phyloP scores from a whole-genome alignment of 2,113 vertebrate species.

The Uria aalge region DNA sequence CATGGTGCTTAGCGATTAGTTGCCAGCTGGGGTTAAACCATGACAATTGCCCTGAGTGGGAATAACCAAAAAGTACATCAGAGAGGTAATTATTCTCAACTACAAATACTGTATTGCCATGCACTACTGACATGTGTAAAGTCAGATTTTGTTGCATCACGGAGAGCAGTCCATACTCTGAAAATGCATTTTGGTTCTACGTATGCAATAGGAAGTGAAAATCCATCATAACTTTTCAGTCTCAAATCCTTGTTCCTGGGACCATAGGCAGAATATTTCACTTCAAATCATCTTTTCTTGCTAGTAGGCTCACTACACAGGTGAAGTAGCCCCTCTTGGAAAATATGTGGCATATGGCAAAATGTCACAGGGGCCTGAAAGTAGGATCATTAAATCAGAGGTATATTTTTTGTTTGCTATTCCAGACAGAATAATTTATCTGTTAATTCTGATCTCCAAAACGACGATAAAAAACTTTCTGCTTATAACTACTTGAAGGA shows the following conservation, averaged over 20 bases:
- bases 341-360: background rate
- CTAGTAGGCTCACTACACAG: background rate
- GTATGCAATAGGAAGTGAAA: background rate
- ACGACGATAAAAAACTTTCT: background rate
- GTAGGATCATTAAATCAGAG: background rate
- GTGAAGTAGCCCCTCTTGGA: background rate
- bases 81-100: background rate
- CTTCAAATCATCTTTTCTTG: background rate
- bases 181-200: background rate
- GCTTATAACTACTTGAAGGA: background rate
- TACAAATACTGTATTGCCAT: background rate
- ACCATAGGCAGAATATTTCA: background rate
- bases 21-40: background rate
- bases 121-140: background rate
- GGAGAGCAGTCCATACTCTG: background rate
- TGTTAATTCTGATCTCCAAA: background rate
- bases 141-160: background rate
- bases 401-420: background rate
- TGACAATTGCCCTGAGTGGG: fast-evolving
- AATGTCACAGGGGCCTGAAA: background rate
- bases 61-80: background rate
- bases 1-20: too few relatives aligned
- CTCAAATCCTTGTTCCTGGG: background rate
- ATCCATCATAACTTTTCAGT: background rate
- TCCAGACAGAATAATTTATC: background rate